These are phyloP conservation scores for Rhogogaster chlorosoma DNA, from an alignment of 2,888 invertebrate genomes.

Conservation along the genomic window DNA sequence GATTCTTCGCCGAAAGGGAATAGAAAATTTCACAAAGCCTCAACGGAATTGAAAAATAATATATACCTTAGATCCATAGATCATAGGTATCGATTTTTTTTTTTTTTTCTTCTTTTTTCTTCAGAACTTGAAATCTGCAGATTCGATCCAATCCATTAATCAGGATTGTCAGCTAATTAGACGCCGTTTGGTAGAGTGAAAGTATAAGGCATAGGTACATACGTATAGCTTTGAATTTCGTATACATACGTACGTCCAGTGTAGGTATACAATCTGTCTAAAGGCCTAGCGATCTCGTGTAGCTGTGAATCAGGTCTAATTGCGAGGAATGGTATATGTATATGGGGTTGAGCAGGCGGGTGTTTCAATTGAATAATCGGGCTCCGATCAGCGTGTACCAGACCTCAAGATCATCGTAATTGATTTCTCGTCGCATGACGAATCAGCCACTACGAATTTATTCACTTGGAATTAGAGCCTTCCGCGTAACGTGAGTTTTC, in stretches of 20 bases:
- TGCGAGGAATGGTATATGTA: constrained; percentile 66
- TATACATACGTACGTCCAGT: not conserved
- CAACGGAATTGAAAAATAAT: not conserved
- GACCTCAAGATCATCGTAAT: constrained; percentile 34
- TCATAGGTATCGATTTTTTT: not conserved
- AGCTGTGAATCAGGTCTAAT: constrained; percentile 66
- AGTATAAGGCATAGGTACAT: not conserved
- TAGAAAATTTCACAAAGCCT: constrained; percentile 15
- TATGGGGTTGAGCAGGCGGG: not conserved
- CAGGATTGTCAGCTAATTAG: constrained; percentile 68
- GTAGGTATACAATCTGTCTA: constrained; percentile 26
- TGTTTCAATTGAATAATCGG: constrained; percentile 34
- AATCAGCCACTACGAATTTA: constrained; percentile 4
- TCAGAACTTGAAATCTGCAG: not conserved
- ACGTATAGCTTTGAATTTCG: not conserved
- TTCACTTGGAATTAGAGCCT: not conserved
- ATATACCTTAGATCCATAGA: too few species aligned
- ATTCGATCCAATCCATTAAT: constrained; percentile 60
- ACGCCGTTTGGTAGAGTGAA: not conserved
- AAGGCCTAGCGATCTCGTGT: constrained; percentile 23
- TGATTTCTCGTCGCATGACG: constrained; percentile 21
- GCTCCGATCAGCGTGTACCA: not conserved
- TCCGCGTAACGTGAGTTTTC: not conserved
- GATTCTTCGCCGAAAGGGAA: not conserved
- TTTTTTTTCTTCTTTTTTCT: not conserved